Evolutionary conservation across 2,888 invertebrate species (phyloP), one percentile per base, ranked within the genome.

Genomic region (Cremastobaeus sp.): DNA sequence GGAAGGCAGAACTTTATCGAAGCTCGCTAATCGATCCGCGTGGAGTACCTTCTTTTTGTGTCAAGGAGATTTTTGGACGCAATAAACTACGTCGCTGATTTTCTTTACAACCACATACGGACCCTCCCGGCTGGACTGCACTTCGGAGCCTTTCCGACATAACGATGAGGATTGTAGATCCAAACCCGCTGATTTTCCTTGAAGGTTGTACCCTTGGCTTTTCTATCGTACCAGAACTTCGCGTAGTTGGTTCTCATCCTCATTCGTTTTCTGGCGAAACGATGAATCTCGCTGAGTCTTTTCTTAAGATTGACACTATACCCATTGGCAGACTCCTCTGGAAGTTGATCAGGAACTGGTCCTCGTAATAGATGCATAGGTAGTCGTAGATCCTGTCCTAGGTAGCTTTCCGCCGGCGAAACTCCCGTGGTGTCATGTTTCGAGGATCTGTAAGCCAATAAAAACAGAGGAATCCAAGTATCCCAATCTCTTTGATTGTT

Each of bases 401-500:
- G 34, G 21, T 32, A 52, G 14, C 32, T 18, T 15, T 64, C 43
- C 6, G 47, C 65, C 35, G 35, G 52, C 1, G 41, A 11, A 18
- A 25, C 9, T 15, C 32, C 48, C 6, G 55, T 74, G 0, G 14
- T 17, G 9, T 62, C 45, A 28, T 68, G 75, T 32, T 25, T 62
- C 0, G 57, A 52, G 2, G 41, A 71, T 17, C 45, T 59, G 30
- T 66, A 66, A 5, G 59, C 62, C 9, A 71, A 32, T 1, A 66
- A 21, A 43, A 41, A 66, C 12, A 71, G 9, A 0, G 45, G 48
- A 11, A 66, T 15, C 65, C 66, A 65, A 41, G 20, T 15, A 39
- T 71, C 62, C 52, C 50, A 75, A 15, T 71, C 54, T 43, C 41
- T 41, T 17, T 55, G 50, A 59, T 50, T 50, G 3, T 68, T 28